Base-by-base conservation (phyloP, 2,888 invertebrate genomes). In the Leucoptera coffeella region DNA sequence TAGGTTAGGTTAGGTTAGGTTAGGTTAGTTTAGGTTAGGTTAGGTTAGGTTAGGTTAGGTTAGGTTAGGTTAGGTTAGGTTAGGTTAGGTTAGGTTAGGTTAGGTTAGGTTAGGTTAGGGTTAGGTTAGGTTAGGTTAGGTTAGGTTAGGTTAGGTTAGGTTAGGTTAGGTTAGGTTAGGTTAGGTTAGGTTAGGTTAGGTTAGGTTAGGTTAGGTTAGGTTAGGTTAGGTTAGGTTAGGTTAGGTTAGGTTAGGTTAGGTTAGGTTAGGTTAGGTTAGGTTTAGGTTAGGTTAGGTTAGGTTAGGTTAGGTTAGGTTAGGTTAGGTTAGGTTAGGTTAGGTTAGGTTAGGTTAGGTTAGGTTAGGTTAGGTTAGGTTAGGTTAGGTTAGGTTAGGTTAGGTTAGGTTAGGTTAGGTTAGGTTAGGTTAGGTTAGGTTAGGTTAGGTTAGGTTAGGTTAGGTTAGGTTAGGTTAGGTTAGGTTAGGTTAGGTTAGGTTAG, bases 1-100 rank as follows among this genome's bases (percentile, higher is more conserved):
- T 23, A 23, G 23, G 23, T 23, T 23, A 23, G 23, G 23, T 23
- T 23, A 23, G 23, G 23, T 23, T 23, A 23, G 23, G 23, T 23
- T 23, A 23, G 23, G 23, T 23, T 23, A n/a, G n/a, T n/a, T n/a
- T n/a, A n/a, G n/a, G n/a, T n/a, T n/a, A n/a, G n/a, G n/a, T n/a
- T n/a, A 17, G 17, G 17, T 17, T 17, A 17, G 17, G 17, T 17
- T 17, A 17, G 17, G 17, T 17, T 17, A 17, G 17, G 17, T 17
- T 17, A 17, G 17, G 17, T 17, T 17, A 17, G 17, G 17, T 17
- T 17, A 17, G 17, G 17, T 17, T 17, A 17, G 17, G 17, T 17
- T 17, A 17, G 17, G 17, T 17, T 17, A 17, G 17, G 17, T 17
- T 17, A 17, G 17, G 17, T 17, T 17, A 17, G 17, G 17, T 17